Evolutionary conservation across 2,113 vertebrate genomes (phyloP), one percentile per base, ranked within the genome.

Genomic region (Syngnathus typhle): DNA sequence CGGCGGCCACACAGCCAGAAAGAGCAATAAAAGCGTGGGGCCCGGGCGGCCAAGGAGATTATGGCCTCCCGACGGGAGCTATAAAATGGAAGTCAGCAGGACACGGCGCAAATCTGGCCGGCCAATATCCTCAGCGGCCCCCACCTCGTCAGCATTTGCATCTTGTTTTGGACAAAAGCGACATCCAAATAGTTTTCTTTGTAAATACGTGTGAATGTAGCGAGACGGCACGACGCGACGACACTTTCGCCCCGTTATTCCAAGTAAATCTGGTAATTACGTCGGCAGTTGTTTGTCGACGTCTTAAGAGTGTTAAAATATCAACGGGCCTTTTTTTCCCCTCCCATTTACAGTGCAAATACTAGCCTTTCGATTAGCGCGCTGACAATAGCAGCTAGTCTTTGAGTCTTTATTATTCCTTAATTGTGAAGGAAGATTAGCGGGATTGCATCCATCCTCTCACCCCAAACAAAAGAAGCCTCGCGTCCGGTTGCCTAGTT

Each of bases 381-480:
- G 87, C 83, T 68, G 74, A 87, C 83, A 87, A 84, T 84, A 77
- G 90, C 78, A 77, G 81, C 27, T 32, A 90, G 90, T 88, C 87
- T 81, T 87, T 88, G 73, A 76, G 80, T 78, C 89, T 65, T 60
- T 91, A 79, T 88, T 92, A 93, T 93, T 92, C 88, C 91, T 92
- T 93, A 92, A 93, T 94, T 93, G 93, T 94, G 89, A 90, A 93
- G 90, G 91, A 90, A 82, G 94, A 95, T 96, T 96, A 95, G 93
- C 82, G 90, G 84, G 88, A 91, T 92, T 92, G 92, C 94, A 92
- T 94, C 93, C 94, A 93, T 94, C 94, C 94, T 94, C 93, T 95
- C 94, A 94, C 93, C 93, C 65, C 44, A 70, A 86, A 96, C 94
- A 96, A 96, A 95, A 91, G 89, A 89, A 82, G 90, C 90, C 93